Evolutionary conservation across 2,797 vertebrate genomes (phyloP), one percentile per base, ranked within the genome.

Genomic region (Hypotaenidia okinawae): DNA sequence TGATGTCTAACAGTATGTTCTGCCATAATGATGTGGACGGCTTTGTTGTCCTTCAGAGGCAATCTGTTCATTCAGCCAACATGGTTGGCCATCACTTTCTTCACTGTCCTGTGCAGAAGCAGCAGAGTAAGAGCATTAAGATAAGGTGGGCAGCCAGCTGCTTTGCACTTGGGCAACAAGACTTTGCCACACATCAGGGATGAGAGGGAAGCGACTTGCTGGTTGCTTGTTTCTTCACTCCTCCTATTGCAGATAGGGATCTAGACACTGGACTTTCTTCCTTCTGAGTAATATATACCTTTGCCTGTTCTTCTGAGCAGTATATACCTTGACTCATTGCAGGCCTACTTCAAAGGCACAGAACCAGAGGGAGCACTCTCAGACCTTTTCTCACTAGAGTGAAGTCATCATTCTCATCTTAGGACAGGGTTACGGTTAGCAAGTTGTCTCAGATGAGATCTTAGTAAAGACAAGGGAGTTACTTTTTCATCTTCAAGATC

Each of bases 291-390:
- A 90, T 74, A 62, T 13, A 69, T 51, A 90, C 62, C 63, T 92
- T 94, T 90, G 84, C 86, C 93, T 93, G 92, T 95, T 96, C 90
- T 94, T 86, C 62, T 84, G 59, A 75, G 70, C 37, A 70, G 28
- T 30, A 30, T 66, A 52, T 35, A 37, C 33, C 58, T 91, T 94
- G 91, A 94, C 52, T 96, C 91, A 94, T 59, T 76, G 47, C 70
- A 90, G 69, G 43, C 52, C 43, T 84, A 79, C 93, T 96, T 95
- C 85, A 95, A 95, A 97, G 94, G 58, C 54, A 87, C 49, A 70
- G 49, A 82, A 85, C 82, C 52, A 96, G 85, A 86, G 25, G 30
- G 52, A 88, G 27, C 63, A 67, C 43, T 61, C 64, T 62, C 35
- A 84, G 91, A 76, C 35, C 63, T 78, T 82, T 82, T 68, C 49